Base-by-base conservation (phyloP, 2,888 invertebrate species). In the Plagodis dolabraria region DNA sequence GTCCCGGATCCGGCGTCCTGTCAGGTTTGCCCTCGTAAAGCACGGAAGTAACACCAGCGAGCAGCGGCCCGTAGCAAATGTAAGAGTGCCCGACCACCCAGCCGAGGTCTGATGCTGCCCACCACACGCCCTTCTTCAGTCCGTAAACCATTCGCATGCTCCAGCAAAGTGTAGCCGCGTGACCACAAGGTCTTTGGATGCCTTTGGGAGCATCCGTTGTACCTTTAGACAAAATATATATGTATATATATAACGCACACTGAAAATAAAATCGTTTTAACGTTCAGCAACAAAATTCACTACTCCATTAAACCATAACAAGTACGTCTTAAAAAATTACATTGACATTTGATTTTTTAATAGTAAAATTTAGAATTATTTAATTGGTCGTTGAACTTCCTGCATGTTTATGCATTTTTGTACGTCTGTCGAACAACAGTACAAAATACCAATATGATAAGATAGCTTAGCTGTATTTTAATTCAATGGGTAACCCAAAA, bases 11-110 rank as follows among this genome's bases (percentile, higher is more conserved):
- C 0, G 98, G 98, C 0, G 98, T 99, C 63, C 98, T 95, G 72
- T 98, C 98, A 0, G 98, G 99, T 81, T 99, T 99, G 4, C 99
- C 99, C 86, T 99, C 97, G 76, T 97, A 97, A 91, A 98, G 94
- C 22, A 98, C 93, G 51, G 96, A 96, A 0, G 98, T 98, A 46
- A 95, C 92, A 0, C 98, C 97, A 67, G 96, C 95, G 0, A 97
- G 87, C 5, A 98, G 89, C 0, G 98, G 98, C 0, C 96, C 98
- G 74, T 98, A 99, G 83, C 98, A 97, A 70, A 98, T 98, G 83
- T 98, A 99, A 0, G 98, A 98, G 79, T 98, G 98, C 0, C 98
- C 98, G 0, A 98, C 98, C 0, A 98, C 98, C 98, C 98, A 98
- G 9, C 98, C 98, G 53, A 97, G 93, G 77, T 96, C 96, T 44